These are phyloP conservation scores for Mus pahari DNA, from an alignment of 2,113 vertebrate genomes.

Conservation along the genomic window DNA sequence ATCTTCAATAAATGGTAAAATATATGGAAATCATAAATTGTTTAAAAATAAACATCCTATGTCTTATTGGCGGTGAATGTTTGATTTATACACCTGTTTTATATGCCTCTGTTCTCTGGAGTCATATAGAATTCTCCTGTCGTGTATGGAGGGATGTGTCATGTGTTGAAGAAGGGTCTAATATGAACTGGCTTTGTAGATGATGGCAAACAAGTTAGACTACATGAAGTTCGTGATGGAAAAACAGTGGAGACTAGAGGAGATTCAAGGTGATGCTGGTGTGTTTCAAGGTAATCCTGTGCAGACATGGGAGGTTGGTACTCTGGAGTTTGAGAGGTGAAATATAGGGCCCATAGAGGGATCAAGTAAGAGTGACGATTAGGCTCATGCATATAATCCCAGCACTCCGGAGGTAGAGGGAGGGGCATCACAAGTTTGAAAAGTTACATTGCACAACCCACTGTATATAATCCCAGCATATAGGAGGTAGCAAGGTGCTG, in stretches of 20 bases:
- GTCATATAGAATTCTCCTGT: background rate
- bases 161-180: background rate
- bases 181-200: background rate
- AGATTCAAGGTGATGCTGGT: background rate
- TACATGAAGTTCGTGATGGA: background rate
- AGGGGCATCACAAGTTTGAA: background rate
- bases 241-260: background rate
- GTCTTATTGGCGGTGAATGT: background rate
- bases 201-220: background rate
- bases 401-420: background rate
- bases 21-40: background rate
- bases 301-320: background rate
- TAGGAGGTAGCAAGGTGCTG: background rate
- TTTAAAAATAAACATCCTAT: background rate
- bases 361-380: background rate
- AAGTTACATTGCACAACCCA: background rate
- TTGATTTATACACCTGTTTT: background rate
- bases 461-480: background rate
- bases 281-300: background rate
- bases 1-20: background rate
- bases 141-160: background rate
- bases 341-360: background rate
- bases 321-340: background rate
- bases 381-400: background rate
- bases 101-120: background rate